Percentiles rank a stretch among this genome's conserved stretches.
phyloP scores from a whole-genome alignment of 1,140 invertebrate species.

The Trachelipus rathkii region DNA sequence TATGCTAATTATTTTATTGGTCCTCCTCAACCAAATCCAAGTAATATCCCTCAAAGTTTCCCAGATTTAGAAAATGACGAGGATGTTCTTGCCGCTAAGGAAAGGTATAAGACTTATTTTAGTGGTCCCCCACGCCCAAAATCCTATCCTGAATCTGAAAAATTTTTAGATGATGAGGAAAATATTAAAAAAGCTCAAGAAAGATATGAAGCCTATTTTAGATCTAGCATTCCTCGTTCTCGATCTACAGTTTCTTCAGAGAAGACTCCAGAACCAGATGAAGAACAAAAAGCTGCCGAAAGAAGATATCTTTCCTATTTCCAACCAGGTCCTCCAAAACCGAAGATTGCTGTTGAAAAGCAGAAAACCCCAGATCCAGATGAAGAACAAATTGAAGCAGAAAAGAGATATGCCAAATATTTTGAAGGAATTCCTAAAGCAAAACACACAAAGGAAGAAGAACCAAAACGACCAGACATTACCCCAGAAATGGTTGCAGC shows the following conservation, averaged over 20 bases:
- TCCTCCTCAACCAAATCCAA: slow-evolving; percentile 22
- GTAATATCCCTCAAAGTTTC: background rate
- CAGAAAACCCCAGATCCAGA: slow-evolving; percentile 23
- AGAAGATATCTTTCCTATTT: slow-evolving; percentile 40
- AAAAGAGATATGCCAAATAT: slow-evolving; percentile 28
- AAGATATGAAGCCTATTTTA: slow-evolving; percentile 34
- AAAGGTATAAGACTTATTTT: slow-evolving; percentile 39
- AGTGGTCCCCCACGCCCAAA: slow-evolving; percentile 30
- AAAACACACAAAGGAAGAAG: slow-evolving; percentile 35
- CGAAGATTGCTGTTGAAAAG: background rate
- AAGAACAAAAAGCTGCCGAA: slow-evolving; percentile 35
- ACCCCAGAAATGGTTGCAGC: slow-evolving; percentile 40
- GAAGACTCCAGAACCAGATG: slow-evolving; percentile 30
- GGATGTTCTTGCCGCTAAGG: slow-evolving; percentile 31
- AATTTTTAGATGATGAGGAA: slow-evolving; percentile 12
- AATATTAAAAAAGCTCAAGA: slow-evolving; percentile 20
- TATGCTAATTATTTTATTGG: slow-evolving; percentile 41
- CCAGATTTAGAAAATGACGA: slow-evolving; percentile 28
- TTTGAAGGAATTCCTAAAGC: slow-evolving; percentile 41
- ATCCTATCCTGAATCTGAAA: slow-evolving; percentile 22
- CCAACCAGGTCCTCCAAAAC: slow-evolving; percentile 33
- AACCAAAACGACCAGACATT: slow-evolving; percentile 20
- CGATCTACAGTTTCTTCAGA: slow-evolving; percentile 14
- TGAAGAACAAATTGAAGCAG: slow-evolving; percentile 26
- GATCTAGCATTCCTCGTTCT: slow-evolving; percentile 26